Evolutionary conservation across 2,113 vertebrate genomes (phyloP).

Genomic region (Barbus barbus): DNA sequence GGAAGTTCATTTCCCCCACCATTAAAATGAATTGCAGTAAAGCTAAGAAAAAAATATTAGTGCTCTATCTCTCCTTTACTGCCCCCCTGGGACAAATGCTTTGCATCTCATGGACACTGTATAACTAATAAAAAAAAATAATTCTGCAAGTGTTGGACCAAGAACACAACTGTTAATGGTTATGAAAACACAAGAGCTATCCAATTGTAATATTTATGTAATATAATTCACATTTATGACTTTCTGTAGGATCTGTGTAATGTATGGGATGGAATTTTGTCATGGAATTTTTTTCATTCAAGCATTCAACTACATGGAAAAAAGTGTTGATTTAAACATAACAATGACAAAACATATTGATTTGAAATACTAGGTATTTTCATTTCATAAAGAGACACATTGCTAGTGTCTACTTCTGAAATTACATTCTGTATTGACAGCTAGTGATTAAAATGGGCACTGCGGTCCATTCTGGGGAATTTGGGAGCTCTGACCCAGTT

Average conservation of each 20-base stretch:
- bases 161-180: neutral
- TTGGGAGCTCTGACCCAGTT: no score
- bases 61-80: slow-evolving; percentile 6
- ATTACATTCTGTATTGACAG: no score
- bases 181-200: neutral
- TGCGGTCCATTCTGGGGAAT: no score
- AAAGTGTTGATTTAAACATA: no score
- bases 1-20: slow-evolving; percentile 31
- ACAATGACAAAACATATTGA: no score
- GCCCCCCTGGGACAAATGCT: neutral
- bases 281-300: neutral
- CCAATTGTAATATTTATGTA: neutral
- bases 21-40: slow-evolving; percentile 35
- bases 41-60: neutral
- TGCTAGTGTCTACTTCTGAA: neutral
- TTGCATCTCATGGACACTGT: neutral
- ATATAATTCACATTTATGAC: neutral
- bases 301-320: neutral
- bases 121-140: no score
- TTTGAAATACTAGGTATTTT: no score
- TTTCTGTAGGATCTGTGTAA: neutral
- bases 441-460: no score
- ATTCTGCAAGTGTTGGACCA: no score
- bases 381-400: neutral
- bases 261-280: neutral